phyloP scores from a whole-genome alignment of 2,888 invertebrate genomes.

The Pegoplata infirma region DNA sequence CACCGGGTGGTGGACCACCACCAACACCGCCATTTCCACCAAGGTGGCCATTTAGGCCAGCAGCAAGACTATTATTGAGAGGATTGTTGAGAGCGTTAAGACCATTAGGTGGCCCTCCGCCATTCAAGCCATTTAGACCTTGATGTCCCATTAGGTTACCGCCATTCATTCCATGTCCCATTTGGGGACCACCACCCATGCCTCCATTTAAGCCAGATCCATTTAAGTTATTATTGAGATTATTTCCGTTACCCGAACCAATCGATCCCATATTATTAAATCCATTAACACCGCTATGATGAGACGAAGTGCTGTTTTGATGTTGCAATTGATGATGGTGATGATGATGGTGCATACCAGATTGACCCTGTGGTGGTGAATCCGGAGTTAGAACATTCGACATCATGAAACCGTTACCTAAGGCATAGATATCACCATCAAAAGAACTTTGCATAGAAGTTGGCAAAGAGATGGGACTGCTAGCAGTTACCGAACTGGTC shows the following conservation, averaged over 20 bases:
- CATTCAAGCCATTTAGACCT: conserved; percentile 57
- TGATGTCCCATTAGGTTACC: conserved; percentile 59
- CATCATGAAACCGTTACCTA: conserved; percentile 79
- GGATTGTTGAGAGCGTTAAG: conserved; percentile 55
- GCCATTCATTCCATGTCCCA: conserved; percentile 48
- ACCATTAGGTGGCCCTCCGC: conserved; percentile 49
- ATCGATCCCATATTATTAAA: conserved; percentile 58
- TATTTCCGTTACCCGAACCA: conserved; percentile 65
- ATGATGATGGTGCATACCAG: conserved; percentile 62
- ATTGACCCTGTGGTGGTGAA: conserved; percentile 77
- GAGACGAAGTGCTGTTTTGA: conserved; percentile 58
- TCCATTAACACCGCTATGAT: conserved; percentile 56
- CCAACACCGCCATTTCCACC: conserved; percentile 63
- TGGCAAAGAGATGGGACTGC: conserved; percentile 84
- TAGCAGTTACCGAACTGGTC: conserved; percentile 79
- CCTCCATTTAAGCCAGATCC: conserved; percentile 65
- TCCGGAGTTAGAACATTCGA: conserved; percentile 75
- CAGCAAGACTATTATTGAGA: conserved; percentile 54
- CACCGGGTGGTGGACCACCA: conserved; percentile 75
- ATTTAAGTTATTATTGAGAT: conserved; percentile 52
- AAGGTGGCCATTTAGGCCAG: conserved; percentile 56
- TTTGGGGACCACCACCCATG: conserved; percentile 65
- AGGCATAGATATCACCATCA: conserved; percentile 83
- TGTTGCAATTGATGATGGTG: conserved; percentile 65
- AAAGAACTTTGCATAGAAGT: conserved; percentile 87